Conservation (phyloP, 1,140 invertebrate species). For the Stegodyphus mimosarum region DNA sequence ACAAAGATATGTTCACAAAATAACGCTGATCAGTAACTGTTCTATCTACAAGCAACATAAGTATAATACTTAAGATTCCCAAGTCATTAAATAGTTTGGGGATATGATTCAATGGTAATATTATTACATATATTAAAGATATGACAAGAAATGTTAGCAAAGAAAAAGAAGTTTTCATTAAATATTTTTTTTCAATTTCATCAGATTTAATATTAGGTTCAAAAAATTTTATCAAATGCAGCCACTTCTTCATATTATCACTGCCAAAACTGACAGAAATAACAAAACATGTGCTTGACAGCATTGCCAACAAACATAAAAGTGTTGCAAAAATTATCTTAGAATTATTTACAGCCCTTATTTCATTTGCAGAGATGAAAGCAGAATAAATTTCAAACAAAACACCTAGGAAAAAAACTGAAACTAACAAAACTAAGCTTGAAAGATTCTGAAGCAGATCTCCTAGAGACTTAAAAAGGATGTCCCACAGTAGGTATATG, state of each 20-base stretch:
- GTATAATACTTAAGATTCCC: slow-evolving; percentile 25
- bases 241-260: slow-evolving; percentile 45
- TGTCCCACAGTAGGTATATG: slow-evolving; percentile 18
- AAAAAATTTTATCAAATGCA: slow-evolving; percentile 43
- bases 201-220: slow-evolving; percentile 38
- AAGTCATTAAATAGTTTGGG: slow-evolving; percentile 14
- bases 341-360: background rate
- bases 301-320: slow-evolving; percentile 7
- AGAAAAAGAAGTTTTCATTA: slow-evolving; percentile 19
- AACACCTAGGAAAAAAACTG: slow-evolving; percentile 30
- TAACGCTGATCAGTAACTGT: slow-evolving; percentile 40
- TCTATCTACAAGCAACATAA: slow-evolving; percentile 47
- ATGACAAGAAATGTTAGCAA: slow-evolving; percentile 28
- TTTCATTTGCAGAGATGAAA: background rate
- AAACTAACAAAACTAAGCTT: background rate
- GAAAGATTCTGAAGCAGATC: slow-evolving; percentile 37
- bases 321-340: background rate
- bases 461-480: slow-evolving; percentile 30
- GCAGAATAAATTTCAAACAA: background rate
- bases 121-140: slow-evolving; percentile 26
- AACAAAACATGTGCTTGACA: slow-evolving; percentile 50
- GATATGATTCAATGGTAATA: slow-evolving; percentile 14
- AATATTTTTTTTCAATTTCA: slow-evolving; percentile 39
- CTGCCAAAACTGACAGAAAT: slow-evolving; percentile 43
- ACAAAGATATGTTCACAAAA: slow-evolving; percentile 40